phyloP scores from a whole-genome alignment of 2,113 vertebrate genomes.

The Lasiurus cinereus region DNA sequence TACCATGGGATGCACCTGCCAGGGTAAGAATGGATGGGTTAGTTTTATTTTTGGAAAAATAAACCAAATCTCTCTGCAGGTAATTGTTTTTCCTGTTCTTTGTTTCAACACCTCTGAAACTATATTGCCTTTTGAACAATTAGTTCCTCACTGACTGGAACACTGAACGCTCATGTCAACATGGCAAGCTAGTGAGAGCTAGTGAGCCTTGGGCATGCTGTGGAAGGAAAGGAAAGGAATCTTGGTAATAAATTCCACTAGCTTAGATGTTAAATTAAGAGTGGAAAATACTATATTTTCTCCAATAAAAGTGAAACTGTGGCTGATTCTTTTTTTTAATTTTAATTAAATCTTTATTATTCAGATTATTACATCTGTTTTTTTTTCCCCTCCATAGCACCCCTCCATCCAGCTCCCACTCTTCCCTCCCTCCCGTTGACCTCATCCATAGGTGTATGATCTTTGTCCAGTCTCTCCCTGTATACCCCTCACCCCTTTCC shows the following conservation, averaged over 20 bases:
- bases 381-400: too few species aligned
- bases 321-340: neutral
- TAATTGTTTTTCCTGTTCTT: constrained; percentile 33
- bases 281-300: constrained; percentile 38
- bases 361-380: too few species aligned
- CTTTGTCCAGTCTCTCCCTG: too few species aligned
- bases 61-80: constrained; percentile 27
- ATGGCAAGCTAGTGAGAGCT: neutral
- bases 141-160: neutral
- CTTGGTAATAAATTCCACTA: constrained; percentile 9
- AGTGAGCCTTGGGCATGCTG: neutral
- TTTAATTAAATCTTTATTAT: too few species aligned
- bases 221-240: neutral
- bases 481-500: too few species aligned
- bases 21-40: neutral
- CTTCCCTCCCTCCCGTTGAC: too few species aligned
- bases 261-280: constrained; percentile 21
- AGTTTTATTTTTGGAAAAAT: constrained; percentile 35
- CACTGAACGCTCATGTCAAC: neutral
- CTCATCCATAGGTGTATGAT: too few species aligned
- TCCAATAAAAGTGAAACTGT: constrained; percentile 50
- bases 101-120: neutral
- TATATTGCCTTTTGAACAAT: constrained; percentile 8
- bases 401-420: too few species aligned
- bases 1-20: neutral